Conservation (phyloP, 2,113 vertebrate genomes). For the Indri indri region DNA sequence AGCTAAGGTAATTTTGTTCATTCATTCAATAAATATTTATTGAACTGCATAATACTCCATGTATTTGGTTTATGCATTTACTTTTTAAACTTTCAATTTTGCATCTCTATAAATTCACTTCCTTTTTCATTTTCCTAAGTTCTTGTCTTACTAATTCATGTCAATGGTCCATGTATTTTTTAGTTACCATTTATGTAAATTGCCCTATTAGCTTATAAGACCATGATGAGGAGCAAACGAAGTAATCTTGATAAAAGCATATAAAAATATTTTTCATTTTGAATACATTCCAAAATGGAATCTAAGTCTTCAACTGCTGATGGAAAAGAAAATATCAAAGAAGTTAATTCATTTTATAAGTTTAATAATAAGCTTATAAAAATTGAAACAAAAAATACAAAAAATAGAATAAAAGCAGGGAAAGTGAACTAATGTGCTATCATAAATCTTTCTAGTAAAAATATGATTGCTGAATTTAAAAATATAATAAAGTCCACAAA, state of each 20-base stretch:
- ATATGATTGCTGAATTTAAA: not conserved
- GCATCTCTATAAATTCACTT: not conserved
- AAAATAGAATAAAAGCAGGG: not conserved
- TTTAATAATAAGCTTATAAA: not conserved
- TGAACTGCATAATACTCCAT: not conserved
- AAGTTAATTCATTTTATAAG: not conserved
- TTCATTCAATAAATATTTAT: not conserved
- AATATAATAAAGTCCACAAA: not conserved
- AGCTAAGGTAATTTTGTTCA: not conserved
- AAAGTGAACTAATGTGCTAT: not conserved
- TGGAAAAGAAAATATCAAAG: not conserved
- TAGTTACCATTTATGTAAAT: not conserved
- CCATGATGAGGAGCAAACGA: not conserved
- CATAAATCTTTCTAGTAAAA: not conserved
- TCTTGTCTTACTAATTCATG: not conserved
- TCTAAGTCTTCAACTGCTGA: not conserved
- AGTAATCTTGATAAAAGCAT: not conserved
- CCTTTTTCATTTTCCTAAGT: not conserved
- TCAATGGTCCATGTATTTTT: not conserved
- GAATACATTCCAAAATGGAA: not conserved
- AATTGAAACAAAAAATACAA: not conserved
- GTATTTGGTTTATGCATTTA: not conserved
- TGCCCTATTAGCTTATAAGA: not conserved
- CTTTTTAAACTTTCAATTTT: slow-evolving; percentile 31
- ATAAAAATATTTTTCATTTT: slow-evolving; percentile 34